Evolutionary conservation across 2,888 invertebrate species (phyloP).

Genomic region (Epistrophe grossulariae): DNA sequence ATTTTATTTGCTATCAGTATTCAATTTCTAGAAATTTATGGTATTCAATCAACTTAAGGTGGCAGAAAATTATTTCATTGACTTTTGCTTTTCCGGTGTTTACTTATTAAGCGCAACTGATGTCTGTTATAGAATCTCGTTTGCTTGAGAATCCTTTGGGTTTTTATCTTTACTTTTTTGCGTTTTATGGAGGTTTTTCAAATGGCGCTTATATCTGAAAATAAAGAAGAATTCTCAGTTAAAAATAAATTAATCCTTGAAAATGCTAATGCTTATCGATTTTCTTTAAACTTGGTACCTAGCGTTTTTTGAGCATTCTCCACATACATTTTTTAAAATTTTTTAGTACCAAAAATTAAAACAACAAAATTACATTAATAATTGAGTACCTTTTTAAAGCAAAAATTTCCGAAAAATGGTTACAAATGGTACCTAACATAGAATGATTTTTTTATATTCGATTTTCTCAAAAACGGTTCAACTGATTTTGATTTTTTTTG

Average conservation of each 20-base stretch:
- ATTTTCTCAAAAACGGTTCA: too few species aligned
- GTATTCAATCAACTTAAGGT: not conserved
- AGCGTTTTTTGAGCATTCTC: too few species aligned
- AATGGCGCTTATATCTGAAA: constrained; percentile 72
- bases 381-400: too few species aligned
- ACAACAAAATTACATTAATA: too few species aligned
- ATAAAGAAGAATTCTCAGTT: not conserved
- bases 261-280: not conserved
- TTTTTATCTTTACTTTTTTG: not conserved
- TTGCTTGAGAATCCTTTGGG: not conserved
- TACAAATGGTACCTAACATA: too few species aligned
- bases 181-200: constrained; percentile 55
- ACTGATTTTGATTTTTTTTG: too few species aligned
- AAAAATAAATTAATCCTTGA: not conserved
- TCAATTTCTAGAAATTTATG: not conserved
- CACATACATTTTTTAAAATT: too few species aligned
- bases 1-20: not conserved
- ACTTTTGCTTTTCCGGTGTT: not conserved
- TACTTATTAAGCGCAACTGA: not conserved
- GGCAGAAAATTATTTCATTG: not conserved
- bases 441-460: too few species aligned
- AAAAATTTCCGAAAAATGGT: too few species aligned
- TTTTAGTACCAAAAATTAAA: too few species aligned
- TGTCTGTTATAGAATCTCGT: not conserved
- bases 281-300: too few species aligned